These are phyloP conservation scores for Lutraria rhynchaena DNA, from an alignment of 1,140 invertebrate species.

Conservation along the genomic window DNA sequence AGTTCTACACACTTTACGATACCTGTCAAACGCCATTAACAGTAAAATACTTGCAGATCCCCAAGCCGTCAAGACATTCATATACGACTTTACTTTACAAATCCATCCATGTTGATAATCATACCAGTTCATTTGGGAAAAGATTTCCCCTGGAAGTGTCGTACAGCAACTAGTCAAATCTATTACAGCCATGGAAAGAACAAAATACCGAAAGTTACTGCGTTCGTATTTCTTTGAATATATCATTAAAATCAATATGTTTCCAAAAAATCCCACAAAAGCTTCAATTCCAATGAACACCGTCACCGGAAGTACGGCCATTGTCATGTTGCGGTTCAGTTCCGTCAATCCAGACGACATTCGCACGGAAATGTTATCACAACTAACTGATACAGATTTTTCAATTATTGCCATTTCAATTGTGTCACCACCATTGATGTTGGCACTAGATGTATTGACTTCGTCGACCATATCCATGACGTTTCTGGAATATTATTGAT, in stretches of 20 bases:
- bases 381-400: too few relatives aligned
- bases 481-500: too few relatives aligned
- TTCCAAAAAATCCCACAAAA: slow-evolving; percentile 64
- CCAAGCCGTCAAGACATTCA: slow-evolving; percentile 65
- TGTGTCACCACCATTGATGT: too few relatives aligned
- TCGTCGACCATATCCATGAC: too few relatives aligned
- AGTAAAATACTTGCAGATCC: slow-evolving; percentile 63
- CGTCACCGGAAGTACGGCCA: slow-evolving; percentile 57
- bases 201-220: slow-evolving; percentile 64
- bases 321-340: slow-evolving; percentile 58
- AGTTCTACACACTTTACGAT: slow-evolving; percentile 66
- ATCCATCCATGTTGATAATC: slow-evolving; percentile 54
- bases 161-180: slow-evolving; percentile 68
- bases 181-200: slow-evolving; percentile 64
- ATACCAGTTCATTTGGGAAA: slow-evolving; percentile 68
- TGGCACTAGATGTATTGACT: too few relatives aligned
- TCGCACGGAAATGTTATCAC: too few relatives aligned
- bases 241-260: slow-evolving; percentile 65
- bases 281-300: slow-evolving; percentile 62
- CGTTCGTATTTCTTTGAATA: slow-evolving; percentile 54
- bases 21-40: slow-evolving; percentile 66
- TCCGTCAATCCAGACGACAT: background rate
- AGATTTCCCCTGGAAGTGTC: slow-evolving; percentile 68
- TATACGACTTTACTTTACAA: slow-evolving; percentile 65
- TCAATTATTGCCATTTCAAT: too few relatives aligned